Evolutionary conservation across 1,140 invertebrate genomes (phyloP), one percentile per base, ranked within the genome.

Genomic region (Hirudo medicinalis): DNA sequence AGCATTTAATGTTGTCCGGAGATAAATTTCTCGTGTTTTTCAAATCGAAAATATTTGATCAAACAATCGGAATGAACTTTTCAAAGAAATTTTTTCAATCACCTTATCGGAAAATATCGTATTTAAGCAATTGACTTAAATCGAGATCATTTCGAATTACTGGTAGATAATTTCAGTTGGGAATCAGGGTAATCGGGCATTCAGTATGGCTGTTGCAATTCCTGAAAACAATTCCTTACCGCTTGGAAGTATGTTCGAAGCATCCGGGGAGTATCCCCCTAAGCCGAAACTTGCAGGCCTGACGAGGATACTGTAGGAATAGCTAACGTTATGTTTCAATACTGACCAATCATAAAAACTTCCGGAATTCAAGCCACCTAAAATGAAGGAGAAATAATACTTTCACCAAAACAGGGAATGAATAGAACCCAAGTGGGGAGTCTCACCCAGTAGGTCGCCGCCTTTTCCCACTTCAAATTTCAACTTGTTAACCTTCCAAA

Each of bases 401-500:
- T 22, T 19, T 63, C 19, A 63, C 19, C 55, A 63, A 63, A 32
- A 11, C 20, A 2, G 6, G 22, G 29, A 60, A 60, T 60, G 4
- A 22, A 6, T 5, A 6, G 20, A 4, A 60, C 20, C 55, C 4
- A 32, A 49, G 3, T 49, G 1, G 19, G 29, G 19, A 63, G 17
- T 2, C 57, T 13, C 0, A 63, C 57, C 22, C 29, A 63, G 19
- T 15, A 63, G 57, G 15, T 63, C 57, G 19, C 57, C 22, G 13
- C 22, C 57, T n/a, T 63, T 63, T 22, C 57, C 57, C 0, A 63
- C 57, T 63, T 63, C 22, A n/a, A 63, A 63, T 32, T 63, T 32
- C 19, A 32, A 63, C 22, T 22, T 22, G 22, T 22, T 63, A 13
- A 25, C 57, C 29, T 63, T 63, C 29, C 19, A 15, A 32, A 63